Evolutionary conservation across 2,113 vertebrate species (phyloP).

Genomic region (Chionis minor): DNA sequence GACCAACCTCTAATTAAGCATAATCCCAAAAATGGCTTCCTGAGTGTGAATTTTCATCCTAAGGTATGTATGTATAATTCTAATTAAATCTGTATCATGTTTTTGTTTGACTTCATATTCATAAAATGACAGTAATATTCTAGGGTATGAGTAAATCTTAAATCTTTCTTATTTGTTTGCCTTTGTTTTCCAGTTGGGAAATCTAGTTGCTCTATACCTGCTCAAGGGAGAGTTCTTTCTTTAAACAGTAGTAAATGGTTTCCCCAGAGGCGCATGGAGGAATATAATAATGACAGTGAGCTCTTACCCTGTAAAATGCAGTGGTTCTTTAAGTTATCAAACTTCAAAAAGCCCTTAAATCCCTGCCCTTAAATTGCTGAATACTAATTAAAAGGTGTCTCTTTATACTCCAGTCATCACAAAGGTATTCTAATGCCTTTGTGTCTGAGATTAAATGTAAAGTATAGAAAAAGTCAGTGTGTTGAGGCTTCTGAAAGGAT

Average conservation of each 20-base stretch:
- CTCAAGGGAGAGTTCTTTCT: not conserved
- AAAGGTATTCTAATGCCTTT: not conserved
- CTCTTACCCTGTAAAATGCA: not conserved
- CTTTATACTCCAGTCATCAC: not conserved
- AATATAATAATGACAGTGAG: not conserved
- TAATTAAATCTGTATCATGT: not conserved
- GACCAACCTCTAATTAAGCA: slow-evolving; percentile 76
- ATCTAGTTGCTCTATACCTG: not conserved
- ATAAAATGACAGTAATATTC: not conserved
- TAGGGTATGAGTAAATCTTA: not conserved
- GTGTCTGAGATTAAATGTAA: not conserved
- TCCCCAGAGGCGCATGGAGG: not conserved
- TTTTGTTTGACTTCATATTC: not conserved
- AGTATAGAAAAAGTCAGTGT: not conserved
- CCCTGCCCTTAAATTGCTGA: not conserved
- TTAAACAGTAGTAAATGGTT: not conserved
- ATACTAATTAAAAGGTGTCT: not conserved
- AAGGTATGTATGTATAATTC: slow-evolving; percentile 62
- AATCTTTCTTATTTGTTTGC: not conserved
- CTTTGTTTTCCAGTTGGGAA: not conserved
- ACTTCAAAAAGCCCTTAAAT: not conserved
- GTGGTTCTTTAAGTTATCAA: not conserved
- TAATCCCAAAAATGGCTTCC: slow-evolving; percentile 68
- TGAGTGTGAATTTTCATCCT: slow-evolving; percentile 83
- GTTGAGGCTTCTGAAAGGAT: not conserved